Conservation (phyloP, 2,888 invertebrate genomes). For the Meandrusa payeni region DNA sequence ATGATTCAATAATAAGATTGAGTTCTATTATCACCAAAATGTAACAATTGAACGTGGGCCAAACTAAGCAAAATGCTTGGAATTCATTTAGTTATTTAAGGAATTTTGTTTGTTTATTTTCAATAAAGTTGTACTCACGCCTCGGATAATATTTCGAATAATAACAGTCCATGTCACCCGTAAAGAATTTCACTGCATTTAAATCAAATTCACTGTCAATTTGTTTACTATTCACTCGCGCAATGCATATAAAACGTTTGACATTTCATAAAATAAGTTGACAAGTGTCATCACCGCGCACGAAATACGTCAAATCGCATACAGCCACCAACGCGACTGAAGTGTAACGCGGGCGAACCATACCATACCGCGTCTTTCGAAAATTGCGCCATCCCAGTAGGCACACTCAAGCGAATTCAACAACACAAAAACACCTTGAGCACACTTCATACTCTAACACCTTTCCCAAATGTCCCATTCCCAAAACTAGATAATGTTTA, state of each 20-base stretch:
- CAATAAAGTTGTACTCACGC: constrained; percentile 73
- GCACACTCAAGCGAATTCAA: constrained; percentile 78
- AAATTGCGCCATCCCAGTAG: constrained; percentile 82
- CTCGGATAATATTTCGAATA: constrained; percentile 79
- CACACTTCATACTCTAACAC: constrained; percentile 75
- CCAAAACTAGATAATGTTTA: constrained; percentile 79
- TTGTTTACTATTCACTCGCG: constrained; percentile 76
- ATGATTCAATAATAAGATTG: no score
- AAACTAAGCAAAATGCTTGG: constrained; percentile 33
- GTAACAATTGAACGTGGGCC: background rate
- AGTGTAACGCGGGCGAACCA: constrained; percentile 80
- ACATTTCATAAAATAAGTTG: constrained; percentile 78
- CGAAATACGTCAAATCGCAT: constrained; percentile 81
- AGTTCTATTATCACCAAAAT: no score
- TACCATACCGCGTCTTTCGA: constrained; percentile 82
- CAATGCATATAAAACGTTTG: constrained; percentile 72
- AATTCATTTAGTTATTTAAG: constrained; percentile 60
- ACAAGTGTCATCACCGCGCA: constrained; percentile 78
- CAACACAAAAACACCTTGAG: constrained; percentile 78
- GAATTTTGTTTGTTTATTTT: constrained; percentile 74
- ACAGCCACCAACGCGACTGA: constrained; percentile 81
- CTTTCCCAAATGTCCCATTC: constrained; percentile 66
- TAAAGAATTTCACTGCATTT: constrained; percentile 64
- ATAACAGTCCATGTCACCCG: constrained; percentile 78
- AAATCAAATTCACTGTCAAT: constrained; percentile 70